Conservation (phyloP, 2,797 vertebrate genomes). For the Pterois miles region DNA sequence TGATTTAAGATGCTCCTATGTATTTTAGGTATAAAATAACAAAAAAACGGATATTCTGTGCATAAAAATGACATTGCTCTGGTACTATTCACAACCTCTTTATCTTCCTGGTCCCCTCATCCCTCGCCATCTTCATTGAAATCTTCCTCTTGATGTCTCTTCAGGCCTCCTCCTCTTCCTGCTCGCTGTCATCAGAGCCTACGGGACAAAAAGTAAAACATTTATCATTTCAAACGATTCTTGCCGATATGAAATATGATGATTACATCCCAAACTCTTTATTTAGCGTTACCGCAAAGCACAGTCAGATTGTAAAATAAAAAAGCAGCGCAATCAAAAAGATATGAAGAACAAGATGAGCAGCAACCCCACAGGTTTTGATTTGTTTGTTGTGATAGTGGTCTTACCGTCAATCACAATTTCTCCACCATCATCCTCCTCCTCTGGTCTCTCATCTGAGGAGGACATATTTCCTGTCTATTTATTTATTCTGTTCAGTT, state of each 20-base stretch:
- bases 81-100: slow-evolving; percentile 56
- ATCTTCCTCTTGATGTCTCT: slow-evolving; percentile 55
- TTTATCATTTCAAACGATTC: not conserved
- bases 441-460: slow-evolving; percentile 79
- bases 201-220: not conserved
- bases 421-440: slow-evolving; percentile 73
- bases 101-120: slow-evolving; percentile 51
- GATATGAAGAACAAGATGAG: not conserved
- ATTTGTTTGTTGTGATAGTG: slow-evolving; percentile 22
- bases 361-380: not conserved
- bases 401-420: slow-evolving; percentile 82
- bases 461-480: slow-evolving; percentile 64
- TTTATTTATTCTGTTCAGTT: slow-evolving; percentile 49
- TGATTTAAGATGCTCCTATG: slow-evolving; percentile 66
- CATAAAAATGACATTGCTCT: slow-evolving; percentile 71
- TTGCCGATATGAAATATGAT: not conserved
- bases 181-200: slow-evolving; percentile 84
- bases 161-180: slow-evolving; percentile 76
- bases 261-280: not conserved
- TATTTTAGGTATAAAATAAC: slow-evolving; percentile 60
- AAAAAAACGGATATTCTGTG: slow-evolving; percentile 65
- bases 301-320: not conserved
- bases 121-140: slow-evolving; percentile 36
- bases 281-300: not conserved
- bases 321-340: not conserved